Conservation (phyloP, 1,140 invertebrate genomes). For the Diachasmimorpha longicaudata region DNA sequence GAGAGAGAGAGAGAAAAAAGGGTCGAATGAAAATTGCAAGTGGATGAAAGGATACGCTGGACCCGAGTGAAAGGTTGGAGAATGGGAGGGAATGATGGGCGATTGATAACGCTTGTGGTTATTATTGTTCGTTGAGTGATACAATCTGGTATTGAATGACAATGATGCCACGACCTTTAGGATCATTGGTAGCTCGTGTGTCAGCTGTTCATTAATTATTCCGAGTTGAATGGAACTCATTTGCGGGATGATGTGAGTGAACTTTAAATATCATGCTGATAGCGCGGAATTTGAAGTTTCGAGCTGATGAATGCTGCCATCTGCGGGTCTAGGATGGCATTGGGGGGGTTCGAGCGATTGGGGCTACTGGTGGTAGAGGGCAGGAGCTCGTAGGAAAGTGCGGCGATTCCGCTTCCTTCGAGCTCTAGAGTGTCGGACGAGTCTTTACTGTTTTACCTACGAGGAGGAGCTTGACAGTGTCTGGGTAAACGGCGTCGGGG, state of each 20-base stretch:
- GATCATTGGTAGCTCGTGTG: neutral
- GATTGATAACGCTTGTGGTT: neutral
- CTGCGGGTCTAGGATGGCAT: neutral
- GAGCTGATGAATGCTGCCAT: neutral
- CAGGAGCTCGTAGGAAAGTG: no score
- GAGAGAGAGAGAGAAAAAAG: no score
- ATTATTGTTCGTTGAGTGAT: neutral
- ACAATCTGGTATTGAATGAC: neutral
- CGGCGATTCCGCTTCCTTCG: no score
- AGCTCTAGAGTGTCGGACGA: no score
- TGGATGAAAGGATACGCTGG: neutral
- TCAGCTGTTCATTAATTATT: slow-evolving; percentile 3
- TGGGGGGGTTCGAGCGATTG: neutral
- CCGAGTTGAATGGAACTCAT: neutral
- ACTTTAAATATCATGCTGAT: neutral
- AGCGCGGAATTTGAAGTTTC: neutral
- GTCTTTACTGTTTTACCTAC: no score
- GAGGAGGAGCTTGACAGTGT: no score
- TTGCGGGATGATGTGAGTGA: neutral
- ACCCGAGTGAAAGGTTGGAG: neutral
- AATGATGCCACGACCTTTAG: neutral
- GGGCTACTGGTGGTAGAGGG: no score
- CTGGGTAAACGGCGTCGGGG: no score
- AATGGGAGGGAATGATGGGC: neutral
- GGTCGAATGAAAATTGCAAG: neutral